Base-by-base conservation (phyloP, 2,113 vertebrate genomes). In the Glareola pratincola region DNA sequence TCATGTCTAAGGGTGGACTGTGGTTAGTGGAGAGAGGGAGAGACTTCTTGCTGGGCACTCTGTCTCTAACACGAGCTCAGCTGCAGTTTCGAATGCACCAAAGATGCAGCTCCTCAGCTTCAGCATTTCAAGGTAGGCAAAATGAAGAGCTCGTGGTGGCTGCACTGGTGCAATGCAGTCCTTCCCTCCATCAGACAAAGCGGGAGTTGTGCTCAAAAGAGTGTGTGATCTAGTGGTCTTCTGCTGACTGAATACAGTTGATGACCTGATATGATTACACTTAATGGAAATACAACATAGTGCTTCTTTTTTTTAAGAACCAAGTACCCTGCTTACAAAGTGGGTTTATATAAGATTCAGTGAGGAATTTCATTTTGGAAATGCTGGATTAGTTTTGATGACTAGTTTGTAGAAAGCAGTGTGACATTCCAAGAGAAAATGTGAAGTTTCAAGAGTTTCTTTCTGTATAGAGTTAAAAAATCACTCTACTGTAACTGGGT, bases 111-210 rank as follows among this genome's bases (percentile, higher is more conserved):
- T 47, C 43, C 18, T n/a, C 75, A 30, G 45, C 30, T 82, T 12
- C 69, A 63, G 27, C 19, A 13, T 37, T 37, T 9, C 39, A 59
- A 48, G 45, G 39, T n/a, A 22, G 2, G 20, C 45, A 56, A 37
- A 75, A 29, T 5, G 3, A 63, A 39, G 10, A 39, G 3, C 37
- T 50, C 1, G 0, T 3, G 39, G 27, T 48, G 56, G 24, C 74
- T 53, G 4, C 0, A 0, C 67, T 88, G 67, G 73, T n/a, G 45
- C 66, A 59, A 11, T 66, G 62, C 27, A 29, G 56, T 34, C 54
- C 16, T 54, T 91, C 73, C 27, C 32, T 76, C 11, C 53, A 51
- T 29, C 56, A 68, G 76, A 22, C 23, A 13, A 23, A 64, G 68
- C 37, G 56, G 73, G 87, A 69, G 50, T 5, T 43, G 56, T 48